Conservation (phyloP, 2,797 vertebrate species). For the Podarcis siculus region DNA sequence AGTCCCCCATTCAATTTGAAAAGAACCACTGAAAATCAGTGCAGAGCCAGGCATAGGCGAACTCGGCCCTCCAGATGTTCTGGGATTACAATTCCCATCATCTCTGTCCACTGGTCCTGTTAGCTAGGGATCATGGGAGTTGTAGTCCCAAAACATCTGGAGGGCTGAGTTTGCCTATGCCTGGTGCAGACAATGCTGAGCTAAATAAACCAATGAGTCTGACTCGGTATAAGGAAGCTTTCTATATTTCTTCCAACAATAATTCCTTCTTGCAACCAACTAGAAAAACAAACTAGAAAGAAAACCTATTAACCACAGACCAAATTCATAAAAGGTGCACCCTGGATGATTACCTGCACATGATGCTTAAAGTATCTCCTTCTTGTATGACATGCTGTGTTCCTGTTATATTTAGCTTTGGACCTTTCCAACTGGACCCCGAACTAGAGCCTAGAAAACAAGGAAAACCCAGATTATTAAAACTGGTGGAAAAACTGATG, state of each 20-base stretch:
- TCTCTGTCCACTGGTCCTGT: too few species aligned
- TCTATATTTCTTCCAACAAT: conserved; percentile 10
- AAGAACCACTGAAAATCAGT: too few species aligned
- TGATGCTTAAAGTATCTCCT: conserved; percentile 87
- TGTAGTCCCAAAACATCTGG: too few species aligned
- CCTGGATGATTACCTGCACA: conserved; percentile 88
- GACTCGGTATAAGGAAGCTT: too few species aligned
- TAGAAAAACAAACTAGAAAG: conserved; percentile 3
- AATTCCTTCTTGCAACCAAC: conserved; percentile 23
- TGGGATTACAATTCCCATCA: too few species aligned
- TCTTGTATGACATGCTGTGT: conserved; percentile 83
- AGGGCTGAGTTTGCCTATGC: too few species aligned
- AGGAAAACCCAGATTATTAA: conserved; percentile 34
- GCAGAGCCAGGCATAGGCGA: too few species aligned
- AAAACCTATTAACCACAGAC: conserved; percentile 38
- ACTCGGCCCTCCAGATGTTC: too few species aligned
- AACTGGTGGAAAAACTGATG: conserved; percentile 42
- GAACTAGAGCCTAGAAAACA: conserved; percentile 82
- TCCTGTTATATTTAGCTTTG: conserved; percentile 85
- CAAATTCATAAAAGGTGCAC: conserved; percentile 33
- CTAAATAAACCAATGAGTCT: too few species aligned
- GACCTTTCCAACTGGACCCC: conserved; percentile 84
- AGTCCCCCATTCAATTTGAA: too few species aligned
- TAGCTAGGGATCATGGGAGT: too few species aligned
- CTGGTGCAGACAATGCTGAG: too few species aligned